These are phyloP conservation scores for Cyrtorhinus lividipennis DNA, from an alignment of 1,140 invertebrate genomes.

Conservation along the genomic window DNA sequence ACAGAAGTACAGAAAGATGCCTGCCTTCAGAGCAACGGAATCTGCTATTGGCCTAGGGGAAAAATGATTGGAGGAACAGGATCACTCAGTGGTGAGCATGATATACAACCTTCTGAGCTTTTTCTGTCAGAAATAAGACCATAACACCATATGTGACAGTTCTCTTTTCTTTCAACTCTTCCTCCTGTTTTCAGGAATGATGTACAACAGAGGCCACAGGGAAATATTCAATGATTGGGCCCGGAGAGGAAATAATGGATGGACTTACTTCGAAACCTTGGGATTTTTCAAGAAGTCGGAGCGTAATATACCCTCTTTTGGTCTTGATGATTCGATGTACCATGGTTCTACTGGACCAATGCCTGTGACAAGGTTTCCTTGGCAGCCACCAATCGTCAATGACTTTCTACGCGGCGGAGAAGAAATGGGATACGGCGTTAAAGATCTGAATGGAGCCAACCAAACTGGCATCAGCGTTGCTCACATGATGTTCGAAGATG, in stretches of 20 bases:
- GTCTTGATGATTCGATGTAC: conserved; percentile 29
- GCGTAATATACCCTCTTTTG: conserved; percentile 30
- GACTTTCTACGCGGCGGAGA: conserved; percentile 43
- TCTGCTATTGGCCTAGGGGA: conserved; percentile 55
- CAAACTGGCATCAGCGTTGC: conserved; percentile 34
- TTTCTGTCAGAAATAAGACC: neutral
- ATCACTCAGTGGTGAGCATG: conserved; percentile 38
- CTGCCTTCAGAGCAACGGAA: conserved; percentile 41
- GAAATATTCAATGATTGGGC: conserved; percentile 54
- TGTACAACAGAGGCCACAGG: conserved; percentile 48
- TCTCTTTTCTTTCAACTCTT: no score
- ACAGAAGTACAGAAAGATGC: conserved; percentile 40
- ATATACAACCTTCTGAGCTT: neutral
- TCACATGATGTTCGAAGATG: conserved; percentile 25
- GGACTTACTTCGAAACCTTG: conserved; percentile 45
- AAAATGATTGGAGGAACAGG: conserved; percentile 73
- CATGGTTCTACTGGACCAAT: conserved; percentile 46
- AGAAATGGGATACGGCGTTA: conserved; percentile 33
- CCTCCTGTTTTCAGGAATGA: conserved; percentile 49
- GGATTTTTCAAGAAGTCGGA: conserved; percentile 45
- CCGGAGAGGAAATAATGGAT: conserved; percentile 41
- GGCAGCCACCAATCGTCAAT: conserved; percentile 35
- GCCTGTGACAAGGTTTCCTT: conserved; percentile 35
- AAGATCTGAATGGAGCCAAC: conserved; percentile 41
- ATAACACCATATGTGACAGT: neutral